Evolutionary conservation across 2,797 vertebrate species (phyloP).

Genomic region (Varecia variegata): DNA sequence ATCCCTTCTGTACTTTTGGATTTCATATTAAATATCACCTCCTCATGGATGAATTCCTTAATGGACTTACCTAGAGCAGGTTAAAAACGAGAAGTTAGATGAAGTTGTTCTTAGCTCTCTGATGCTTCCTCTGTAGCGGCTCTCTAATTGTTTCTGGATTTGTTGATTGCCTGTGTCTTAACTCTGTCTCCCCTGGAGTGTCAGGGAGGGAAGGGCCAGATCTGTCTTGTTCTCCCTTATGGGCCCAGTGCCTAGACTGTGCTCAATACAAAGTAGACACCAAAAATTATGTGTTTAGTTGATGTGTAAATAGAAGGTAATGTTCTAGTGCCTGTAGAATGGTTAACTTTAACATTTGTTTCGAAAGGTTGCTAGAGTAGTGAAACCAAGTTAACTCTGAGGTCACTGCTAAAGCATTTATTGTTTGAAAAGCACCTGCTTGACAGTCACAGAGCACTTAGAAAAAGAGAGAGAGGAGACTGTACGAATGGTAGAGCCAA

Average conservation of each 20-base stretch:
- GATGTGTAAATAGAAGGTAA: neutral
- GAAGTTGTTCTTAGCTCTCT: neutral
- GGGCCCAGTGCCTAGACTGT: neutral
- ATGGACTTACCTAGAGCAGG: neutral
- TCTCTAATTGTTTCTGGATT: neutral
- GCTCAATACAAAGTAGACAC: neutral
- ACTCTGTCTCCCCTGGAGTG: neutral
- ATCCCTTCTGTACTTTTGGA: neutral
- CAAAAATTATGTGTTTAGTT: neutral
- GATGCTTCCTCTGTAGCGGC: neutral
- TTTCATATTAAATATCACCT: neutral
- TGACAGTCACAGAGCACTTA: neutral
- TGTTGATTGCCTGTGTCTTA: neutral
- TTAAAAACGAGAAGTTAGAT: neutral
- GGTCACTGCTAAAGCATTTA: neutral
- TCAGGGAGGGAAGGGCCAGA: neutral
- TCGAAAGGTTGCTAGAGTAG: neutral
- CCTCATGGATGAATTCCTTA: neutral
- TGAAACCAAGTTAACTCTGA: neutral
- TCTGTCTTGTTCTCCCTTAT: neutral
- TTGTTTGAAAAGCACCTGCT: constrained; percentile 31
- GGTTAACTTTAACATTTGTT: neutral
- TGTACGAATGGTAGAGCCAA: neutral
- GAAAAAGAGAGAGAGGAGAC: neutral
- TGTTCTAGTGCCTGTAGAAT: neutral